Percentiles rank a stretch among this genome's conserved stretches.
Conservation (phyloP, 2,797 vertebrate genomes). For the Borostomias antarcticus region DNA sequence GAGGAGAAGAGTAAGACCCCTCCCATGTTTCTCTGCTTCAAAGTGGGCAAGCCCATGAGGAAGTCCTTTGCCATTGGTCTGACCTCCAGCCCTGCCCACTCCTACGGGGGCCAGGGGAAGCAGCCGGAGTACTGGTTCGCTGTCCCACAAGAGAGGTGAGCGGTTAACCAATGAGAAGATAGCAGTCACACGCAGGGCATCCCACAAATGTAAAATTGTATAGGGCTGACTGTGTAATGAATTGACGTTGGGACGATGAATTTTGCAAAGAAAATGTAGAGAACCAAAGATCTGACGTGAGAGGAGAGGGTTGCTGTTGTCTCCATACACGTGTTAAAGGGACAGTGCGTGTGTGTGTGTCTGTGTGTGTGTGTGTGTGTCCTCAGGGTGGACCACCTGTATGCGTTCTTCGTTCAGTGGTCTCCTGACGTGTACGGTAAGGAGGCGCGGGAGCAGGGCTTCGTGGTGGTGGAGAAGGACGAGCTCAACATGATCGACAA, state of each 20-base stretch:
- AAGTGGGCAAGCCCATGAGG: slow-evolving; percentile 96
- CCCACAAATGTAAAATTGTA: background rate
- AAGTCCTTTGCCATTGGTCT: slow-evolving; percentile 89
- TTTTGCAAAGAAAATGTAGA: too few species aligned
- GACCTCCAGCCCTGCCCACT: slow-evolving; percentile 79
- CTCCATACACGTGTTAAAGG: background rate
- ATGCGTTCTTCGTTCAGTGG: slow-evolving; percentile 97
- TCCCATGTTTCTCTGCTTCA: slow-evolving; percentile 98
- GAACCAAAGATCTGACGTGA: too few species aligned
- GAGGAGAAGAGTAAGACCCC: slow-evolving; percentile 97
- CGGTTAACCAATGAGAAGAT: background rate
- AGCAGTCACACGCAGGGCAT: background rate
- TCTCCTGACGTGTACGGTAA: slow-evolving; percentile 97
- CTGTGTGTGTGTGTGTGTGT: slow-evolving; percentile 21
- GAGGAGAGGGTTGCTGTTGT: too few species aligned
- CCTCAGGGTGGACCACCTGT: slow-evolving; percentile 92
- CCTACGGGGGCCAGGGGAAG: slow-evolving; percentile 79
- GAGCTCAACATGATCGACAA: slow-evolving; percentile 98
- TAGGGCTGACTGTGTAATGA: background rate
- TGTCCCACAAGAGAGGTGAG: slow-evolving; percentile 94
- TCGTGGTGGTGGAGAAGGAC: slow-evolving; percentile 96
- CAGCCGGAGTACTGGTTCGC: slow-evolving; percentile 98
- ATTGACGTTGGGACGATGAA: too few species aligned
- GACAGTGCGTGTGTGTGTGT: background rate
- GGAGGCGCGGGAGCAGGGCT: slow-evolving; percentile 96